Percentiles rank a stretch among this genome's conserved stretches.
These are phyloP conservation scores for Tachysurus vachellii DNA, from an alignment of 2,113 vertebrate species.

Conservation along the genomic window DNA sequence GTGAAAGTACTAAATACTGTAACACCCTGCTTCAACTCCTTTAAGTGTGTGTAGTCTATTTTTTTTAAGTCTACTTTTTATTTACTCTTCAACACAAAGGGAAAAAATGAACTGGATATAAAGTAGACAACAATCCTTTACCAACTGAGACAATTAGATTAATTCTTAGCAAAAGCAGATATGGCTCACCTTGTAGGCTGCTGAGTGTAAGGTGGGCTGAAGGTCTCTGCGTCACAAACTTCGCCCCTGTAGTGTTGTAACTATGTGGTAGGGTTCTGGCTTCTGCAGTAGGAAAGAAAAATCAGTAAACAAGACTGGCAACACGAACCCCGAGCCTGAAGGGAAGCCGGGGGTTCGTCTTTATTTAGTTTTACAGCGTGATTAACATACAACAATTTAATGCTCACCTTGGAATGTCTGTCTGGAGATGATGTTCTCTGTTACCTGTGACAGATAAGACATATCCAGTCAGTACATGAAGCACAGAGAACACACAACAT, in stretches of 20 bases:
- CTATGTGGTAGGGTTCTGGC: conserved; percentile 70
- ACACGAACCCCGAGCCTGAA: conserved; percentile 1
- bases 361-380: background rate
- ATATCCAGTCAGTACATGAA: background rate
- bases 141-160: background rate
- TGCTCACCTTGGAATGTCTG: conserved; percentile 75
- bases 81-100: background rate
- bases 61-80: background rate
- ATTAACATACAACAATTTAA: background rate
- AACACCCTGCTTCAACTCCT: background rate
- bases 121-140: background rate
- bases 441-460: conserved; percentile 70
- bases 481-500: conserved; percentile 5
- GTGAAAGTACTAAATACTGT: background rate
- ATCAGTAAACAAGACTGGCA: conserved; percentile 6
- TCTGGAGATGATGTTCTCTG: conserved; percentile 75
- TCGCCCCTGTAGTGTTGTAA: conserved; percentile 73
- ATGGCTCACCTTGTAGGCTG: conserved; percentile 66
- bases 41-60: background rate
- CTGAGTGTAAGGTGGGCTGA: conserved; percentile 77
- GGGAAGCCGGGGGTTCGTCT: background rate
- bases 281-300: conserved; percentile 59
- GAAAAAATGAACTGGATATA: background rate
- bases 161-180: background rate
- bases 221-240: conserved; percentile 73